Conservation (phyloP, 1,140 invertebrate species). For the Drosophila ananassae region DNA sequence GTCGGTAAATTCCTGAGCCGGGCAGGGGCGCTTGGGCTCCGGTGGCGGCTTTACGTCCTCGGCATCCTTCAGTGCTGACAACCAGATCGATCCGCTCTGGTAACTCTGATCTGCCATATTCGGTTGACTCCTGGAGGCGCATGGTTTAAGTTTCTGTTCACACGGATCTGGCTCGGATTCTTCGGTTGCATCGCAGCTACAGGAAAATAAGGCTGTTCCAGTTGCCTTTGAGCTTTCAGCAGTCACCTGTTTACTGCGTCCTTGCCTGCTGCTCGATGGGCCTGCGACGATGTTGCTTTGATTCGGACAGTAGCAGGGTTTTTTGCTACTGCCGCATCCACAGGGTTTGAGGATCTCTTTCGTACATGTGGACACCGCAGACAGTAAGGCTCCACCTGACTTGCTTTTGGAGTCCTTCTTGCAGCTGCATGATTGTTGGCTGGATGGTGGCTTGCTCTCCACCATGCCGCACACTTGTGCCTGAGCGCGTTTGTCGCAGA, state of each 20-base stretch:
- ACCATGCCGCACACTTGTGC: background rate
- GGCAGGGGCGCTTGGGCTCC: background rate
- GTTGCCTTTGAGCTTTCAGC: background rate
- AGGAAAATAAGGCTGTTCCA: background rate
- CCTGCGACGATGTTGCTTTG: conserved; percentile 13
- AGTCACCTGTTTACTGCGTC: background rate
- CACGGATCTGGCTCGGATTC: background rate
- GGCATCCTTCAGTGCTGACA: background rate
- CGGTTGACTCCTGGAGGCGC: background rate
- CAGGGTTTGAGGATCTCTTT: conserved; percentile 2
- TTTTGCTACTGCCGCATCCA: background rate
- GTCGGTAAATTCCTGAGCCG: background rate
- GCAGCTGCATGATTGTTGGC: background rate
- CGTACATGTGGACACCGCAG: background rate
- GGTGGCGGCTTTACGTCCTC: background rate
- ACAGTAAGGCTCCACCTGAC: background rate
- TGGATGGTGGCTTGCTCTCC: background rate
- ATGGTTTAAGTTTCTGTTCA: background rate
- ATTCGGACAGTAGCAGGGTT: conserved; percentile 9
- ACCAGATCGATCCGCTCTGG: conserved; percentile 4
- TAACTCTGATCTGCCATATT: too few species aligned
- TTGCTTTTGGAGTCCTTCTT: background rate
- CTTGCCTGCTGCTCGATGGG: background rate
- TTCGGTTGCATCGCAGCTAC: background rate
- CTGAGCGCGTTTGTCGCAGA: background rate